Evolutionary conservation across 2,113 vertebrate genomes (phyloP), one percentile per base, ranked within the genome.

Genomic region (Istiophorus platypterus): DNA sequence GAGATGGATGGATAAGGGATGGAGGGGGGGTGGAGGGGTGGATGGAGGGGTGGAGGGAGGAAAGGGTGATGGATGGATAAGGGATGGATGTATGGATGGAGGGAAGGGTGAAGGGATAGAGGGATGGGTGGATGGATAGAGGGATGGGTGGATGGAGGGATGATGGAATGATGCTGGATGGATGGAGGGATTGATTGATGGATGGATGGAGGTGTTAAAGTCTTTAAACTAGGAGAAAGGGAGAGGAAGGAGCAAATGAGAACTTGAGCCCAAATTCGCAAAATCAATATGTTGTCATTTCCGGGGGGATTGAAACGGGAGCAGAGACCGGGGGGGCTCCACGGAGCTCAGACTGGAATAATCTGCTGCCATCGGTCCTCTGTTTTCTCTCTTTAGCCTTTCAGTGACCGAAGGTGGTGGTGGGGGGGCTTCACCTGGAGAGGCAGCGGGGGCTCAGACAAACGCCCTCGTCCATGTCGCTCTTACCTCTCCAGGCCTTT

Each of bases 361-460:
- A 45, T 56, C 3, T 59, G 62, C 82, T 66, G 76, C 76, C 67
- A 39, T 1, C 11, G 57, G 58, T 34, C 45, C 79, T 73, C 62
- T 68, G 27, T n/a, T 41, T 67, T 13, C 24, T n/a, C 61, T n/a
- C 72, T 2, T 66, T 82, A 74, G 64, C 65, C 74, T 58, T 20
- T 54, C n/a, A 27, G 82, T 62, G 70, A 81, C 64, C 78, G 71
- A 64, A 81, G 59, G 41, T n/a, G n/a, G n/a, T n/a, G n/a, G n/a
- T n/a, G n/a, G 63, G 26, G 27, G 26, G 63, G 29, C 49, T 79
- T 47, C 11, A 72, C 27, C 39, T 7, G 3, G 6, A 59, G 24
- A 66, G 54, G 51, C 62, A 72, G 20, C 65, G 78, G 62, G n/a
- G n/a, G n/a, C n/a, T n/a, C n/a, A n/a, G n/a, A 78, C 69, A 73